Base-by-base conservation (phyloP, 2,888 invertebrate genomes). In the Darwinula stevensoni region DNA sequence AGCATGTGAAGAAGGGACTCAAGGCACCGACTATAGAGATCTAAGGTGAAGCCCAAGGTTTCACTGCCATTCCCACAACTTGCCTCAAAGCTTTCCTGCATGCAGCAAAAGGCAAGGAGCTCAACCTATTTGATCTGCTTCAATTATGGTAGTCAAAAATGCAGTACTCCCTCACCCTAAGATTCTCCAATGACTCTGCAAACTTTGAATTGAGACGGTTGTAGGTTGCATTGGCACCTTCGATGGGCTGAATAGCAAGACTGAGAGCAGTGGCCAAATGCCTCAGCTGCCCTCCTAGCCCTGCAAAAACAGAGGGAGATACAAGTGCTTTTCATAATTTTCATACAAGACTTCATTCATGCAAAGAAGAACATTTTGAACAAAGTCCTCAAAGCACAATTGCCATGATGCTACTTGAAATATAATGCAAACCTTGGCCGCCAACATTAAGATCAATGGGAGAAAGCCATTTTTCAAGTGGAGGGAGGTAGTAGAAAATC, bases 41-140 rank as follows among this genome's bases (percentile, higher is more conserved):
- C 48, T 16, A 52, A 38, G 16, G 45, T 45, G 33, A 45, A 45
- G 5, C 50, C 50, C 18, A 51, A 32, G 3, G 45, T 48, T 29
- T 43, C 43, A 26, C n/a, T n/a, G 22, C n/a, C 22, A n/a, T 22
- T 22, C 9, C n/a, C 6, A 6, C 9, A 6, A 6, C 6, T 22
- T n/a, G n/a, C 22, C 22, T 22, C 22, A n/a, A 22, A 22, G 11
- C 16, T 5, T 31, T 3, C 13, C 31, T 5, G 17, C 13, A 4
- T 16, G 14, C 6, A 17, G 14, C 5, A 31, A 17, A n/a, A 22
- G 31, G 12, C 17, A n/a, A n/a, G n/a, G n/a, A n/a, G n/a, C n/a
- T n/a, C n/a, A n/a, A n/a, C n/a, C n/a, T n/a, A n/a, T n/a, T n/a
- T n/a, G n/a, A n/a, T n/a, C n/a, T n/a, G n/a, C n/a, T n/a, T n/a